These are phyloP conservation scores for Pogonognathellus flavescens DNA, from an alignment of 1,140 invertebrate species.

Conservation along the genomic window DNA sequence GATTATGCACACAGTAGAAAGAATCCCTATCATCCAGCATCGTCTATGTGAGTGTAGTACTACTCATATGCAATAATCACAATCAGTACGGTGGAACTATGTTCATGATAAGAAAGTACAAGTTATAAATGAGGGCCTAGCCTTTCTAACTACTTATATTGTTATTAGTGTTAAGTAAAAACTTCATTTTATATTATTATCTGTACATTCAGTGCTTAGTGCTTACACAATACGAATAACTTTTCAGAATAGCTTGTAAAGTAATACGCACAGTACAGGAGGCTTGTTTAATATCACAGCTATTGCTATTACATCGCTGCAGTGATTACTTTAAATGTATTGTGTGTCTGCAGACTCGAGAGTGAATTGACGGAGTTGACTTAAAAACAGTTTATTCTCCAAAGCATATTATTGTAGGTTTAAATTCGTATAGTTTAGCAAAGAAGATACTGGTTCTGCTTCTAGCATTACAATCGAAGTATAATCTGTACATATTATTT, in stretches of 20 bases:
- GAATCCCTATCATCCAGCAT: background rate
- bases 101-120: slow-evolving; percentile 19
- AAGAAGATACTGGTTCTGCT: background rate
- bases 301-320: slow-evolving; percentile 34
- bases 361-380: background rate
- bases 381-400: slow-evolving; percentile 27
- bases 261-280: slow-evolving; percentile 38
- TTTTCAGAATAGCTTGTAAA: slow-evolving; percentile 21
- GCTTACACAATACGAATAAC: slow-evolving; percentile 22
- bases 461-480: background rate
- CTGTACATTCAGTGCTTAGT: background rate
- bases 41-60: background rate
- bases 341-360: slow-evolving; percentile 13
- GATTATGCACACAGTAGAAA: background rate
- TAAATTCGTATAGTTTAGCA: background rate
- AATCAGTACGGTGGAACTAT: slow-evolving; percentile 13
- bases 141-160: slow-evolving; percentile 19
- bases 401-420: background rate
- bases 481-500: background rate
- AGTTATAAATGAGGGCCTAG: background rate
- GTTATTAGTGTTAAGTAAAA: background rate
- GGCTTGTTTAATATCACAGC: slow-evolving; percentile 40
- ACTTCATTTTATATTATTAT: background rate
- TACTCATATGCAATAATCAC: background rate
- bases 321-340: slow-evolving; percentile 41